phyloP scores from a whole-genome alignment of 2,797 vertebrate genomes.

The Melopsittacus undulatus region DNA sequence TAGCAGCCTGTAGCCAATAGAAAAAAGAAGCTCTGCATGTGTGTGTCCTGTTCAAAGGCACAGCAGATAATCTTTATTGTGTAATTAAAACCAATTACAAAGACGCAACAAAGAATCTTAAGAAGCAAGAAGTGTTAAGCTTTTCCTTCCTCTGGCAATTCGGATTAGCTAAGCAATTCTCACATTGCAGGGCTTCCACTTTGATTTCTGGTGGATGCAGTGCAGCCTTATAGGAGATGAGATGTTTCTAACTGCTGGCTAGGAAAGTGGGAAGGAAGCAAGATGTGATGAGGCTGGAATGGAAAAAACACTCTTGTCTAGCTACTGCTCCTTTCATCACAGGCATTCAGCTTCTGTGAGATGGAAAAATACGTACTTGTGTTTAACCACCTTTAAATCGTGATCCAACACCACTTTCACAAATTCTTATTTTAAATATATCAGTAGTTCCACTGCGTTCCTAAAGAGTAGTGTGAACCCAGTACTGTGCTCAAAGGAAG shows the following conservation, averaged over 20 bases:
- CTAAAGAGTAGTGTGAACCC: background rate
- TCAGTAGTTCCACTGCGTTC: background rate
- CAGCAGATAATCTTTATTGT: background rate
- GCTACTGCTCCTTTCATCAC: background rate
- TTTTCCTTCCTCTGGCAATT: background rate
- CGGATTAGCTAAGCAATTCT: background rate
- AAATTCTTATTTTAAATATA: background rate
- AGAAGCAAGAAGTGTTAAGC: background rate
- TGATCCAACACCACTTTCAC: background rate
- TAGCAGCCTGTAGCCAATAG: constrained; percentile 47
- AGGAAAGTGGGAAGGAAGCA: background rate
- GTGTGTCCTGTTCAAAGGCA: constrained; percentile 46
- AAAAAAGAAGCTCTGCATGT: background rate
- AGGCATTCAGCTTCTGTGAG: background rate
- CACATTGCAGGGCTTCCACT: background rate
- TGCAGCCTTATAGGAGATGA: background rate
- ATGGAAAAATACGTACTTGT: background rate
- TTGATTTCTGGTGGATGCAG: background rate
- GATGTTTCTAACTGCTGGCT: background rate
- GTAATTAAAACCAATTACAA: constrained; percentile 13
- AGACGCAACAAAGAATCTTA: background rate
- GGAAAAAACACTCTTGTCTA: background rate
- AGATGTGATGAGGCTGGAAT: background rate
- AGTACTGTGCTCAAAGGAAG: background rate
- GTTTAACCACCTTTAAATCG: background rate